These are phyloP conservation scores for Alviniconcha strummeri DNA, from an alignment of 2,888 invertebrate genomes.

Conservation along the genomic window DNA sequence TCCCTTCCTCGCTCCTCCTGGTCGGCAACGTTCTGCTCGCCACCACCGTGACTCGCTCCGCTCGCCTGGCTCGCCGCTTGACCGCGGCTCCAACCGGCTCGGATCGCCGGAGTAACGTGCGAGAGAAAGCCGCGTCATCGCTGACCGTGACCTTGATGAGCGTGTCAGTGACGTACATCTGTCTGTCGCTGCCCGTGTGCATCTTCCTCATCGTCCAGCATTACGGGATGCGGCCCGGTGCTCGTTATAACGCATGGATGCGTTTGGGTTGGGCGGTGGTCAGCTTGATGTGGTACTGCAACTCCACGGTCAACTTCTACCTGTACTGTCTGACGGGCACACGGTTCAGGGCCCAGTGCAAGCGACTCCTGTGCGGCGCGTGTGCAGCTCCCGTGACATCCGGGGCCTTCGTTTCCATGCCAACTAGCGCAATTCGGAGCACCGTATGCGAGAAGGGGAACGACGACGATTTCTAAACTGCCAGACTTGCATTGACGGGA, in stretches of 20 bases:
- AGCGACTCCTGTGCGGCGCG: neutral
- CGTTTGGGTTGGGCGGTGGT: neutral
- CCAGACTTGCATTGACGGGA: too few species aligned
- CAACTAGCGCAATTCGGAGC: too few species aligned
- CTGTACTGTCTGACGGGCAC: slow-evolving; percentile 10
- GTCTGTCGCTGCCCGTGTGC: neutral
- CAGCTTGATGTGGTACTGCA: slow-evolving; percentile 5
- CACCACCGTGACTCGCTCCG: neutral
- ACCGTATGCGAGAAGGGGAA: too few species aligned
- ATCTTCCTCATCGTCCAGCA: neutral
- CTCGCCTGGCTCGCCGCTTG: neutral
- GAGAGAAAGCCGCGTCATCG: neutral
- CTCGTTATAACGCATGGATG: neutral
- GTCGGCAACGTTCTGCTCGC: neutral
- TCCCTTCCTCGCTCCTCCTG: neutral
- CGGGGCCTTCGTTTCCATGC: too few species aligned
- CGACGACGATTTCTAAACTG: too few species aligned
- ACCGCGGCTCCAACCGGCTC: neutral
- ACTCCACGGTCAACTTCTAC: neutral
- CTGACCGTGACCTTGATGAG: slow-evolving; percentile 6
- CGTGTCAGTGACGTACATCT: neutral
- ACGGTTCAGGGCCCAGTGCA: neutral
- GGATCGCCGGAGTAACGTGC: neutral
- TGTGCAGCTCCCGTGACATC: too few species aligned
- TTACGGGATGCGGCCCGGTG: neutral